These are phyloP conservation scores for Heliothis subflexa DNA, from an alignment of 1,140 invertebrate species.

Conservation along the genomic window DNA sequence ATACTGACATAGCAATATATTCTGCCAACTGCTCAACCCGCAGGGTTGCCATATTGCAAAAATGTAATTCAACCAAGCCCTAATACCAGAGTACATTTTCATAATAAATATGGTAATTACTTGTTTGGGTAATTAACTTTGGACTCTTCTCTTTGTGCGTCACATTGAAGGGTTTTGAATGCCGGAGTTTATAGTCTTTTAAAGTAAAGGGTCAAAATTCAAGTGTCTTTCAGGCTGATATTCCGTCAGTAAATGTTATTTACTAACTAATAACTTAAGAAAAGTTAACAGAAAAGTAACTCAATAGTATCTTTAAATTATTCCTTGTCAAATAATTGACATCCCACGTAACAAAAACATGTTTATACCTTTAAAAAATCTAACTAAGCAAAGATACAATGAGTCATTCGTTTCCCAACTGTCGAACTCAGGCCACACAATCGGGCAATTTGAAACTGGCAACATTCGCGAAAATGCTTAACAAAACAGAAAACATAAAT, in stretches of 20 bases:
- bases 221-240: background rate
- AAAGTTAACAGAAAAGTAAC: background rate
- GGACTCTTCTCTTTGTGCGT: slow-evolving; percentile 22
- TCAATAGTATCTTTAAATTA: too few relatives aligned
- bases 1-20: slow-evolving; percentile 38
- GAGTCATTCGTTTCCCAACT: slow-evolving; percentile 25
- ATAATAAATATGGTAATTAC: slow-evolving; percentile 43
- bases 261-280: background rate
- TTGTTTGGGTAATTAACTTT: slow-evolving; percentile 42
- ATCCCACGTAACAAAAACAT: too few relatives aligned
- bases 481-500: slow-evolving; percentile 57
- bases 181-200: slow-evolving; percentile 26
- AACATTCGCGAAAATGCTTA: slow-evolving; percentile 45
- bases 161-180: slow-evolving; percentile 25
- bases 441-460: slow-evolving; percentile 27
- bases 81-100: slow-evolving; percentile 26
- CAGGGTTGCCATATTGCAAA: slow-evolving; percentile 36
- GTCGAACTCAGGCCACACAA: slow-evolving; percentile 29
- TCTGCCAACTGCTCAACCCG: slow-evolving; percentile 13
- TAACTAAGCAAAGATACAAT: slow-evolving; percentile 15
- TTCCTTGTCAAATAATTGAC: too few relatives aligned
- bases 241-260: background rate
- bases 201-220: slow-evolving; percentile 16
- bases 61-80: slow-evolving; percentile 22
- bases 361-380: background rate